phyloP scores from a whole-genome alignment of 2,113 vertebrate genomes.

The Ictidomys tridecemlineatus region DNA sequence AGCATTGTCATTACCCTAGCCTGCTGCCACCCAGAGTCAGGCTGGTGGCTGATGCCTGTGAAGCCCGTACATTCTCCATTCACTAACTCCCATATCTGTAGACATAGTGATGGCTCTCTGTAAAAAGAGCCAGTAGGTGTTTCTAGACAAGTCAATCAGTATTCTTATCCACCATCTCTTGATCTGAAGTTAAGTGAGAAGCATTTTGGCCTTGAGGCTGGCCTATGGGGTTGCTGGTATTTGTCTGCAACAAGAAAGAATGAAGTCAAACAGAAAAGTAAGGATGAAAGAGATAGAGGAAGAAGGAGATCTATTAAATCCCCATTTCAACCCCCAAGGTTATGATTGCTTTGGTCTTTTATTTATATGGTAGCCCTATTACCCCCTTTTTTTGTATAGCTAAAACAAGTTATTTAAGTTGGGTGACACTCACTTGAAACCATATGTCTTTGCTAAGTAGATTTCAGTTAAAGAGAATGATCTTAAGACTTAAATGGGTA shows the following conservation, averaged over 20 bases:
- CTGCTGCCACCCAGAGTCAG: neutral
- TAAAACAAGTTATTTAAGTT: slow-evolving; percentile 2
- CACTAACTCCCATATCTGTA: neutral
- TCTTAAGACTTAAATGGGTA: neutral
- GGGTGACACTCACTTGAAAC: neutral
- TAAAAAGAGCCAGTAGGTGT: neutral
- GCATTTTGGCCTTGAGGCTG: neutral
- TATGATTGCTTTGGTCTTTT: neutral
- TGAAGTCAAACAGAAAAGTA: neutral
- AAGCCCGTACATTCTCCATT: neutral
- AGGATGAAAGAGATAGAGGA: neutral
- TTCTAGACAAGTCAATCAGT: neutral
- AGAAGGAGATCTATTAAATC: neutral
- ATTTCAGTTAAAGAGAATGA: neutral
- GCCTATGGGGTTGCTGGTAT: neutral
- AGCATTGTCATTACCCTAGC: neutral
- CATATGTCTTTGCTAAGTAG: neutral
- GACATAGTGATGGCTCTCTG: neutral
- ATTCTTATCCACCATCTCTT: neutral
- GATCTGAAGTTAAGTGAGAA: neutral
- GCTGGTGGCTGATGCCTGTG: neutral
- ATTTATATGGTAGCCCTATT: neutral
- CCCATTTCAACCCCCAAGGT: neutral
- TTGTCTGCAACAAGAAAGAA: neutral
- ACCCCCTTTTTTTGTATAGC: neutral